Conservation (phyloP, 30 jellyfish, hydroid and myxozoan genomes). For the Chironex yamaguchii region DNA sequence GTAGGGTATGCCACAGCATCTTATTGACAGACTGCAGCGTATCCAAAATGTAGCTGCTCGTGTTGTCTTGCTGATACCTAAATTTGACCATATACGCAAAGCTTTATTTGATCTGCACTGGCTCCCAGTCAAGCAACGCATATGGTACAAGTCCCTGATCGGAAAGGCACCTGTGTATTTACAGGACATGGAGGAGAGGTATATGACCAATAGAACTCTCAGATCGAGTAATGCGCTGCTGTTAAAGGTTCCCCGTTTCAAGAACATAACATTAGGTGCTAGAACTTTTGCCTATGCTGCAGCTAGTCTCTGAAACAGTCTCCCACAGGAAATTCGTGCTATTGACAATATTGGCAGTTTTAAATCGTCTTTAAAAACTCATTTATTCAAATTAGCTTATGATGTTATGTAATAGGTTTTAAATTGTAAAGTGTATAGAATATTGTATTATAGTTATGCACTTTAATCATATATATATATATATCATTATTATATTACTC, state of each 20-base stretch:
- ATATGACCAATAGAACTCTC: constrained; percentile 45
- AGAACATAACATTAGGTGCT: constrained; percentile 64
- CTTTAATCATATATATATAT: not conserved
- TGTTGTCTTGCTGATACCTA: constrained; percentile 53
- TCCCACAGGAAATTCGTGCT: constrained; percentile 40
- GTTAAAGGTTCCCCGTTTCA: constrained; percentile 54
- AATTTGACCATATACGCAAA: constrained; percentile 38
- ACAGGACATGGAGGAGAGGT: constrained; percentile 56
- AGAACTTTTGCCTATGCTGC: constrained; percentile 64
- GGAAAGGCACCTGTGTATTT: no score
- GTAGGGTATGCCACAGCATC: constrained; percentile 52
- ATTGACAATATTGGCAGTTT: constrained; percentile 40
- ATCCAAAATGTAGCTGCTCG: constrained; percentile 67
- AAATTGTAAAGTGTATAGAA: constrained; percentile 18
- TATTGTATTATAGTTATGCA: constrained; percentile 1
- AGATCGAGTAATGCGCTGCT: constrained; percentile 67
- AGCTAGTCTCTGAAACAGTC: constrained; percentile 54
- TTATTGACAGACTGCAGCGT: constrained; percentile 44
- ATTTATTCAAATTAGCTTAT: constrained; percentile 42
- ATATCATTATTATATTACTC: no score
- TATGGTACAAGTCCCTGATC: no score
- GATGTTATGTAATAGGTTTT: constrained; percentile 23
- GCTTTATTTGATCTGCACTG: no score
- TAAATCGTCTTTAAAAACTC: constrained; percentile 50
- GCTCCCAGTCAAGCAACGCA: no score